Evolutionary conservation across 2,888 invertebrate genomes (phyloP), one percentile per base, ranked within the genome.

Genomic region (Drosophila neutralis): DNA sequence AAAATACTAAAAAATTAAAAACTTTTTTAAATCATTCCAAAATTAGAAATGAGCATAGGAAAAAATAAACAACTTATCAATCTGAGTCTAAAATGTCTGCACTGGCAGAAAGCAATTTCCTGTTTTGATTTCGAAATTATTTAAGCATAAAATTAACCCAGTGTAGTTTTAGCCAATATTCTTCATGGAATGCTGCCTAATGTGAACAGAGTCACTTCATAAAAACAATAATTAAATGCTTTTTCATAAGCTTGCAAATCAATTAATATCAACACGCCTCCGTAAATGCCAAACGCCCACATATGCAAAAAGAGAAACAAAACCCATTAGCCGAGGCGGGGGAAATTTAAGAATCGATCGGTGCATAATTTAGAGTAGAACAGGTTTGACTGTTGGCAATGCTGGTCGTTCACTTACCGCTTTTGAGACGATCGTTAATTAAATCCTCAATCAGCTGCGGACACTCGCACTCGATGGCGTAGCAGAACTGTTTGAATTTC

Each of bases 361-460:
- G 69, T 82, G 83, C 80, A 86, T 86, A 88, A 88, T 86, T 88
- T 86, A 86, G 69, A 66, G 74, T 67, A 74, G 73, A 81, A 81
- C 83, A 62, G 79, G 83, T 83, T 86, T 64, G 10, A 33, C 27
- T 49, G 42, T 62, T 42, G 36, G 53, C 61, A 52, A 71, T 63
- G 36, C 59, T 68, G 61, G 69, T 76, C 24, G 24, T 15, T 45
- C 51, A 91, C 92, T 92, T 91, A 93, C 93, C 93, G 77, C 91
- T 91, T 79, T 92, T 94, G 70, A 94, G 94, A 83, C 94, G 94
- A 91, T 95, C 95, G 92, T 94, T 94, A 92, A 94, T 94, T 86
- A 95, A 93, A 91, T 95, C 95, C 94, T 94, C 95, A 73, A 94
- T 94, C 91, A 95, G 92, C 93, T 94, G 94, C 56, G 95, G 95